Base-by-base conservation (phyloP, 2,113 vertebrate genomes). In the Megaceryle torquata region DNA sequence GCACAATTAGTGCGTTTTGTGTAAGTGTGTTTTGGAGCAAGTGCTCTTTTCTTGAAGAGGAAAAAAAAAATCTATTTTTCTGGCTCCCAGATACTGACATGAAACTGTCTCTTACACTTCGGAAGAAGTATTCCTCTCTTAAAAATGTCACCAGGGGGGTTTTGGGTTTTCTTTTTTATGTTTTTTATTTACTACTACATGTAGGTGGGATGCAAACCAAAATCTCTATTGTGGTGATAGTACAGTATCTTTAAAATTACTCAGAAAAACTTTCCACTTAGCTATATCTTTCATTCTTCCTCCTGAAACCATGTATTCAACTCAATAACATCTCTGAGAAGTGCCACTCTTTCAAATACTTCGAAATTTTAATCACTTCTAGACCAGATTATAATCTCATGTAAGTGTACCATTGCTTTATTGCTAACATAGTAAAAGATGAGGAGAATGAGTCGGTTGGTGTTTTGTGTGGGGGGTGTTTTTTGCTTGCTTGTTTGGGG, bases 61-160 rank as follows among this genome's bases (percentile, higher is more conserved):
- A 46, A 46, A 35, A 12, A n/a, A 9, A 1, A 2, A 10, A 10
- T 33, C 10, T 56, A 2, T 0, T 1, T 54, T 51, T 69, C 77
- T 48, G 3, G 86, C 25, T 75, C 41, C 2, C 2, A 46, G 39
- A 8, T 86, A 44, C 8, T 39, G 18, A 26, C 5, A 19, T 11
- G 35, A 15, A 76, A 13, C 5, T 15, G 4, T 26, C 13, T 67
- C 31, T 76, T 46, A 6, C 0, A 7, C 71, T 76, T 64, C 20
- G 43, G 17, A 76, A 60, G 14, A 16, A 25, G 10, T 54, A 22
- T 64, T 85, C 6, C 15, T 41, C 39, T 70, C 5, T 46, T 59
- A 39, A 44, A 77, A 67, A 25, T 46, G 8, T 77, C 5, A 77
- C 9, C 14, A 60, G 19, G 46, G 7, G 7, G 16, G 2, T 54